A percentile compares a stretch with the other conserved stretches of the same genome.
Conservation (phyloP, 1,140 invertebrate species). For the Pseudomyrmex gracilis region DNA sequence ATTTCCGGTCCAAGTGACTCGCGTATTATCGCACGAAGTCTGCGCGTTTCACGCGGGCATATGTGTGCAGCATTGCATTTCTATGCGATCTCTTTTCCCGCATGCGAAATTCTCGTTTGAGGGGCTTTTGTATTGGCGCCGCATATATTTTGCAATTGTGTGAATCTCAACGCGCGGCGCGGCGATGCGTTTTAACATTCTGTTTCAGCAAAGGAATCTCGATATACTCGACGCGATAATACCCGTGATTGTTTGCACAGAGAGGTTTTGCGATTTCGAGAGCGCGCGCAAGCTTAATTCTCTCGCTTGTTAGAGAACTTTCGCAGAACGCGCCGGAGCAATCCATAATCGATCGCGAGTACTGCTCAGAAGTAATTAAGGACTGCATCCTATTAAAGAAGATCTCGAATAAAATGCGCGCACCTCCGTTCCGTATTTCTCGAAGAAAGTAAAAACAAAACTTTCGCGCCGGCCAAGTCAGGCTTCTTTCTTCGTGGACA, state of each 20-base stretch:
- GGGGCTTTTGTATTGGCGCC: conserved; percentile 44
- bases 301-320: conserved; percentile 11
- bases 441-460: conserved; percentile 18
- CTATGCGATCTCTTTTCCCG: conserved; percentile 38
- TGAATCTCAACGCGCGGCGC: conserved; percentile 10
- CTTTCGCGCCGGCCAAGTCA: conserved; percentile 8
- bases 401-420: not conserved
- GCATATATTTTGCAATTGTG: conserved; percentile 17
- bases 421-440: not conserved
- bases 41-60: not conserved
- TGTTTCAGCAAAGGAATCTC: not conserved
- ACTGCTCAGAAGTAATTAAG: conserved; percentile 26
- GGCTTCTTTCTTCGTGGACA: not conserved
- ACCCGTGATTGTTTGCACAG: conserved; percentile 1
- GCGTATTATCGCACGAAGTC: conserved; percentile 50
- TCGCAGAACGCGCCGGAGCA: no score
- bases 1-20: conserved; percentile 61
- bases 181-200: not conserved
- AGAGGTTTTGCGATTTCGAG: not conserved
- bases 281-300: not conserved
- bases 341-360: conserved; percentile 22
- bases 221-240: conserved; percentile 15
- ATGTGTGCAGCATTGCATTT: not conserved
- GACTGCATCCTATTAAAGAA: not conserved
- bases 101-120: not conserved